Base-by-base conservation (phyloP, 2,797 vertebrate genomes). In the Tangara arthus region DNA sequence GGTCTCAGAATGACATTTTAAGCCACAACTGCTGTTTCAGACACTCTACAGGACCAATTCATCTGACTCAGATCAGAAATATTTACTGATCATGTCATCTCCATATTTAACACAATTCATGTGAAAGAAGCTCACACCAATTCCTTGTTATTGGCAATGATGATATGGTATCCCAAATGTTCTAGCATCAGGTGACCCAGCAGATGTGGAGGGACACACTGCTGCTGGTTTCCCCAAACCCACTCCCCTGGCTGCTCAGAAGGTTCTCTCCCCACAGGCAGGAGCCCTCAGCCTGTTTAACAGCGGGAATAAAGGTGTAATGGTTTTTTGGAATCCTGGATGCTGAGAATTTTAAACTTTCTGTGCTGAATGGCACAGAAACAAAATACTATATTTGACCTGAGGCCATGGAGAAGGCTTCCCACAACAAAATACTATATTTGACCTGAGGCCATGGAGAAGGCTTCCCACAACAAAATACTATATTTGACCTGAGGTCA, bases 231-330 rank as follows among this genome's bases (percentile, higher is more conserved):
- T 55, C n/a, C 39, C 28, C 65, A 75, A 0, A 35, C 3, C 12
- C 1, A 2, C 32, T 78, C 11, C 13, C 17, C 50, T 24, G 3
- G 32, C 41, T 49, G 24, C 1, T 1, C 3, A 3, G 32, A n/a
- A 52, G 35, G 13, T 52, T 18, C 6, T 57, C 15, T 77, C 68
- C 59, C 14, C 27, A 35, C 20, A 72, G 35, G 12, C n/a, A 61
- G 56, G 19, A 39, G 47, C 8, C 8, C 28, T 82, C 41, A 39
- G 65, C 18, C 35, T 73, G 35, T 34, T 27, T 73, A 70, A 55
- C 0, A 1, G 15, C 30, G 22, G 22, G 7, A 76, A 19, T 41
- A 41, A 71, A 76, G 34, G 9, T 20, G 4, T 2, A 34, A 27
- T 28, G 26, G 22, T 23, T 61, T 57, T 56, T 17, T 24, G 23